phyloP scores from a whole-genome alignment of 2,888 invertebrate species.

The Noctua pronuba region DNA sequence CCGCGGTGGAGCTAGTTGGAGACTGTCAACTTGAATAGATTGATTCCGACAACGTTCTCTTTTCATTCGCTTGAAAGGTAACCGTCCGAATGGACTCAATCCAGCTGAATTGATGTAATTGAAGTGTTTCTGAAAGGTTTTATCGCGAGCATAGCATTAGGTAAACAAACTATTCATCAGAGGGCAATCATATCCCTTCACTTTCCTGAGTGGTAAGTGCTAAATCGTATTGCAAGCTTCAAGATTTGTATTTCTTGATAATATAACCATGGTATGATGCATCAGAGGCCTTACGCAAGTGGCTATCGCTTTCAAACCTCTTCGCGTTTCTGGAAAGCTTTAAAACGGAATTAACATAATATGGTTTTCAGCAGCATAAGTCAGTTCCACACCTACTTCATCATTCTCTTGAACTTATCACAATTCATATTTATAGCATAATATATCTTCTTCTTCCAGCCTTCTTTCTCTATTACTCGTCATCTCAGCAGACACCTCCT shows the following conservation, averaged over 20 bases:
- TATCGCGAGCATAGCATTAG: constrained; percentile 2
- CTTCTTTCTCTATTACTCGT: too few relatives aligned
- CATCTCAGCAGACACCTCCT: too few relatives aligned
- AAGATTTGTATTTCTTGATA: background rate
- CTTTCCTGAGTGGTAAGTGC: background rate
- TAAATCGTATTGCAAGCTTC: background rate
- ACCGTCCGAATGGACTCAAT: constrained; percentile 18
- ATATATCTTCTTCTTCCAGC: too few relatives aligned
- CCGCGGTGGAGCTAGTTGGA: constrained; percentile 29
- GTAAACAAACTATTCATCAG: constrained; percentile 19
- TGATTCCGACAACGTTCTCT: constrained; percentile 21
- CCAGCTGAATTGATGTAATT: constrained; percentile 19
- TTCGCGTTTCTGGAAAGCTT: background rate
- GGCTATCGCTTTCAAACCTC: background rate
- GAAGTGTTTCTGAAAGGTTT: constrained; percentile 20
- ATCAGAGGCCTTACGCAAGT: background rate
- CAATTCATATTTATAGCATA: too few relatives aligned
- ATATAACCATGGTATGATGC: background rate
- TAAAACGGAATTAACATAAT: background rate
- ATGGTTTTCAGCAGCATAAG: background rate
- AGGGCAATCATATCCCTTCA: constrained; percentile 23
- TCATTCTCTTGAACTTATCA: too few relatives aligned
- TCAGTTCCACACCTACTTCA: background rate
- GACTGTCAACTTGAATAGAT: constrained; percentile 29
- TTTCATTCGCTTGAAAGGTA: constrained; percentile 27